Evolutionary conservation across 1,140 invertebrate species (phyloP).

Genomic region (Drosophila sp.): DNA sequence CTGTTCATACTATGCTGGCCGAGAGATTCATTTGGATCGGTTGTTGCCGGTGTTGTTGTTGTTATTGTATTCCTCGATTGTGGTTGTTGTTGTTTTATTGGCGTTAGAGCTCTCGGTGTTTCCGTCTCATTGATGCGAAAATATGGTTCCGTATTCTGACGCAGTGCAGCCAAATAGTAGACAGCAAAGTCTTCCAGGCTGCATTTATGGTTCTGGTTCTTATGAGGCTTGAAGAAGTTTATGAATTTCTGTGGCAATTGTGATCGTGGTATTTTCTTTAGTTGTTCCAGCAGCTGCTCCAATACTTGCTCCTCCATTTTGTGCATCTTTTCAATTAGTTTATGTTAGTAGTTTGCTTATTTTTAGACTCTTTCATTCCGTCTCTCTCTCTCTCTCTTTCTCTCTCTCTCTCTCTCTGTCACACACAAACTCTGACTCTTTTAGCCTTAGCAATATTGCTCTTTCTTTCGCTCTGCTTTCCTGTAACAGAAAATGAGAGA

Average conservation of each 20-base stretch:
- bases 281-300: slow-evolving; percentile 41
- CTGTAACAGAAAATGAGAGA: slow-evolving; percentile 79
- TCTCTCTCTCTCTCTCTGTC: not conserved
- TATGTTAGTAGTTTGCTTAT: slow-evolving; percentile 1
- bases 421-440: slow-evolving; percentile 13
- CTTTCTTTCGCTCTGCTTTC: slow-evolving; percentile 36
- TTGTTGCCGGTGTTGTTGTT: slow-evolving; percentile 22
- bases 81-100: slow-evolving; percentile 31
- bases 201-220: slow-evolving; percentile 25
- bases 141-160: slow-evolving; percentile 63
- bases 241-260: slow-evolving; percentile 47
- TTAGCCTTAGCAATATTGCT: slow-evolving; percentile 17
- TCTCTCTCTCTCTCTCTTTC: slow-evolving; percentile 39
- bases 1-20: slow-evolving; percentile 30
- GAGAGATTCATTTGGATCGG: slow-evolving; percentile 30
- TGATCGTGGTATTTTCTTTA: slow-evolving; percentile 36
- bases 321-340: slow-evolving; percentile 26
- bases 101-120: slow-evolving; percentile 58
- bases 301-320: slow-evolving; percentile 49
- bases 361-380: slow-evolving; percentile 29
- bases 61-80: slow-evolving; percentile 15
- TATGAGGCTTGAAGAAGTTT: slow-evolving; percentile 29
- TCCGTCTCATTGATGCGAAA: slow-evolving; percentile 48
- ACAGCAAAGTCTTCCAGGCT: slow-evolving; percentile 73
- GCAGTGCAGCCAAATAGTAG: slow-evolving; percentile 70